Conservation (phyloP, 2,888 invertebrate genomes). For the Sthenelais limicola region DNA sequence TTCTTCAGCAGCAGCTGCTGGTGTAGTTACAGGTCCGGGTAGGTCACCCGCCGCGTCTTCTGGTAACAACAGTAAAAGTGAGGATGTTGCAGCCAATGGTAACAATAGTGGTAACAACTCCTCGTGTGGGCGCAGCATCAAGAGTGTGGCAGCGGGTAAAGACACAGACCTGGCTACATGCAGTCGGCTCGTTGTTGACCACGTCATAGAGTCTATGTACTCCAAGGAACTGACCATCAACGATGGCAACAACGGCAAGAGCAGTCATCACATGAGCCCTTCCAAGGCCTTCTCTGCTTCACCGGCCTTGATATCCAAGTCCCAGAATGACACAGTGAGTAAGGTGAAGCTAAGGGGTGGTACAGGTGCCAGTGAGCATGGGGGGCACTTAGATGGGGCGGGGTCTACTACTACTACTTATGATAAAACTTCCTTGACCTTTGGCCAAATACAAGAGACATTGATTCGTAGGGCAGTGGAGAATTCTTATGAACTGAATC, state of each 20-base stretch:
- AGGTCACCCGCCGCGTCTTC: too few relatives aligned
- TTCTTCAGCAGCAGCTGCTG: too few relatives aligned
- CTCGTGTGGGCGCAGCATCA: too few relatives aligned
- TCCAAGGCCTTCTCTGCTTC: neutral
- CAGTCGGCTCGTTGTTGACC: slow-evolving; percentile 43
- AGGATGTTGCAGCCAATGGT: too few relatives aligned
- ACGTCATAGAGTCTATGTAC: slow-evolving; percentile 45
- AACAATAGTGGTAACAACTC: too few relatives aligned
- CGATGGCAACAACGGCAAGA: too few relatives aligned
- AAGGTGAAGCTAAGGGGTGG: too few relatives aligned
- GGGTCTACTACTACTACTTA: neutral
- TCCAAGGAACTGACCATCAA: slow-evolving; percentile 19
- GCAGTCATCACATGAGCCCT: slow-evolving; percentile 13
- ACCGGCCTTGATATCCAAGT: slow-evolving; percentile 12
- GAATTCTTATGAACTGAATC: slow-evolving; percentile 35
- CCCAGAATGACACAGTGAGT: neutral
- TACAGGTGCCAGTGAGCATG: too few relatives aligned
- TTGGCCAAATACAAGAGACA: slow-evolving; percentile 50
- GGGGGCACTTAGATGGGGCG: neutral
- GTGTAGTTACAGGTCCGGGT: too few relatives aligned
- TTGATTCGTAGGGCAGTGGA: slow-evolving; percentile 48
- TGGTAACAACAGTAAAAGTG: too few relatives aligned
- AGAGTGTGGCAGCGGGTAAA: neutral
- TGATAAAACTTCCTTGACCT: slow-evolving; percentile 41
- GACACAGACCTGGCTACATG: slow-evolving; percentile 30